A percentile compares a stretch with the other conserved stretches of the same genome.
Evolutionary conservation across 2,113 vertebrate genomes (phyloP).

Genomic region (Lepus timidus): DNA sequence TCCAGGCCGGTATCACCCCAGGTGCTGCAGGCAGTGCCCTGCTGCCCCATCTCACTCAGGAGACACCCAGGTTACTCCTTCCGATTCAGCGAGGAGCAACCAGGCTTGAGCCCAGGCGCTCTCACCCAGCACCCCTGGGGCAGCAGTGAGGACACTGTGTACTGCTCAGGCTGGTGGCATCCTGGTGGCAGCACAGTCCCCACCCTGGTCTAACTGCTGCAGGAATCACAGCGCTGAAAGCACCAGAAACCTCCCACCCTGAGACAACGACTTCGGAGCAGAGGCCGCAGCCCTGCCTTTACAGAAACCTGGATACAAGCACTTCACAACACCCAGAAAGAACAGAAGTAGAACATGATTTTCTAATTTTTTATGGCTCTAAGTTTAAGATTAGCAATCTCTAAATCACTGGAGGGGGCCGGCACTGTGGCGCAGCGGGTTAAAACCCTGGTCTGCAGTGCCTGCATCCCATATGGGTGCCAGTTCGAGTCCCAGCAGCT

Average conservation of each 20-base stretch:
- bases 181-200: no score
- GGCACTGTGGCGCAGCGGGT: no score
- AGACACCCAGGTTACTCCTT: background rate
- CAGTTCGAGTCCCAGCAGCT: no score
- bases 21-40: background rate
- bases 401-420: background rate
- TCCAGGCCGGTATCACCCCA: background rate
- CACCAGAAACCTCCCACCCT: background rate
- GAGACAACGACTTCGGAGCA: background rate
- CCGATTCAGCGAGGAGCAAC: background rate
- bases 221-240: background rate
- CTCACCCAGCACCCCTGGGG: background rate
- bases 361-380: background rate
- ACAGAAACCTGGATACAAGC: background rate
- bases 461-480: no score
- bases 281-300: background rate
- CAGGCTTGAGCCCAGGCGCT: background rate
- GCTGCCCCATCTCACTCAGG: background rate
- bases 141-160: accelerated
- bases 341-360: background rate
- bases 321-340: background rate
- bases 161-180: no score
- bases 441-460: no score
- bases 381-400: background rate
- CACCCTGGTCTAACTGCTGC: accelerated